phyloP scores from a whole-genome alignment of 2,113 vertebrate genomes.

The Okapia johnstoni region DNA sequence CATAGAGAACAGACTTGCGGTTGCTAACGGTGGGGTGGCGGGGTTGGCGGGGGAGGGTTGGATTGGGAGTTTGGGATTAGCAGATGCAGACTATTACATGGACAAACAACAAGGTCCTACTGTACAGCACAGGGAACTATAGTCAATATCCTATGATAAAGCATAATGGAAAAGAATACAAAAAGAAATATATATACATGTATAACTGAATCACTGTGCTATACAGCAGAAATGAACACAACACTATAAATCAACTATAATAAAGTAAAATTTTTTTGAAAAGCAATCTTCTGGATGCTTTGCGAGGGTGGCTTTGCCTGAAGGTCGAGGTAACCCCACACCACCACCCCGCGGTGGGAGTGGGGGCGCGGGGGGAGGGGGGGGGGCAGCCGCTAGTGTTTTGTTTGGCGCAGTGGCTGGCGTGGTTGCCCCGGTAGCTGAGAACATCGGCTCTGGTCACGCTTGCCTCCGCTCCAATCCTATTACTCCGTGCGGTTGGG shows the following conservation, averaged over 20 bases:
- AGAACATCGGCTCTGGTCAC: constrained; percentile 64
- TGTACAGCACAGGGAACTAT: not conserved
- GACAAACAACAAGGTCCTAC: not conserved
- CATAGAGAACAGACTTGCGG: not conserved
- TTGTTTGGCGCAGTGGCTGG: constrained; percentile 45
- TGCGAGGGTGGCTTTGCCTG: not conserved
- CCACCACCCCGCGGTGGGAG: not conserved
- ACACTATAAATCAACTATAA: not conserved
- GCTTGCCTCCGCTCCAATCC: constrained; percentile 67
- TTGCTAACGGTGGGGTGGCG: not conserved
- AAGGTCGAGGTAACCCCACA: constrained; percentile 59
- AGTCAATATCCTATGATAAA: not conserved
- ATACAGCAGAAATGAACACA: not conserved
- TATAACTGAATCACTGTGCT: not conserved
- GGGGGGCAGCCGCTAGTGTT: not conserved
- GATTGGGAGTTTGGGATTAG: not conserved
- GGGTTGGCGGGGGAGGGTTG: not conserved
- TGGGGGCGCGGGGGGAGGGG: not conserved
- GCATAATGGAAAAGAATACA: not conserved
- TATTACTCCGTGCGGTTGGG: constrained; percentile 62
- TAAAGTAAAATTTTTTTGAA: not conserved
- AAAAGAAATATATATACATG: not conserved
- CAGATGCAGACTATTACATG: too few relatives aligned
- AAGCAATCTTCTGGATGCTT: not conserved
- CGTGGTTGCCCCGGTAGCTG: constrained; percentile 65